These are phyloP conservation scores for Molossus alvarezi DNA, from an alignment of 2,797 vertebrate species.

Conservation along the genomic window DNA sequence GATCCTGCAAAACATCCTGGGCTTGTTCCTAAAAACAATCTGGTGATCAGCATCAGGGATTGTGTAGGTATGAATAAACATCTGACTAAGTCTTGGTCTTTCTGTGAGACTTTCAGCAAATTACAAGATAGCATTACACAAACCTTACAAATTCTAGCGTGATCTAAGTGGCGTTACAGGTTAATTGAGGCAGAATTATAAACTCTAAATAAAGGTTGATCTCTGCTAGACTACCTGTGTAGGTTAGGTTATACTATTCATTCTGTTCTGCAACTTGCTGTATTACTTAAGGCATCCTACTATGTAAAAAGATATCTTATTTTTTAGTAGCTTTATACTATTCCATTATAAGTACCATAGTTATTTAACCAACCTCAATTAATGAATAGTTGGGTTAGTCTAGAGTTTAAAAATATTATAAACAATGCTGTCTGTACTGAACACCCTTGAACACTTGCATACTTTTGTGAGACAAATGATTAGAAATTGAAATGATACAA, in stretches of 20 bases:
- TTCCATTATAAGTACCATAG: neutral
- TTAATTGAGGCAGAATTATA: neutral
- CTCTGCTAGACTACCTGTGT: neutral
- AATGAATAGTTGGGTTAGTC: constrained; percentile 21
- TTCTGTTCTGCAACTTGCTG: neutral
- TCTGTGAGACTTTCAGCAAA: neutral
- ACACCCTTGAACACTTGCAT: neutral
- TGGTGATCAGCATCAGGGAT: neutral
- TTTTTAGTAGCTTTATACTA: neutral
- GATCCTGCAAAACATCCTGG: neutral
- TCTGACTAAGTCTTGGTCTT: neutral
- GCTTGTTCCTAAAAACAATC: neutral
- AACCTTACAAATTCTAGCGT: neutral
- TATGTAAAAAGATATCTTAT: neutral
- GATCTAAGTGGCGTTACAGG: neutral
- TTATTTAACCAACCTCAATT: constrained; percentile 37
- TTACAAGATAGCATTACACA: neutral
- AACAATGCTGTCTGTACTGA: neutral
- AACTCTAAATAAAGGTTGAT: neutral
- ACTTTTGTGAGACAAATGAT: constrained; percentile 27
- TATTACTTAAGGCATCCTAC: neutral
- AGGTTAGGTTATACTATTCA: neutral
- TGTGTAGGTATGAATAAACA: neutral
- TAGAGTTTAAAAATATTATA: neutral
- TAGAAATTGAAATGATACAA: neutral